Conservation (phyloP, 2,888 invertebrate species). For the Cataglyphis cursor region DNA sequence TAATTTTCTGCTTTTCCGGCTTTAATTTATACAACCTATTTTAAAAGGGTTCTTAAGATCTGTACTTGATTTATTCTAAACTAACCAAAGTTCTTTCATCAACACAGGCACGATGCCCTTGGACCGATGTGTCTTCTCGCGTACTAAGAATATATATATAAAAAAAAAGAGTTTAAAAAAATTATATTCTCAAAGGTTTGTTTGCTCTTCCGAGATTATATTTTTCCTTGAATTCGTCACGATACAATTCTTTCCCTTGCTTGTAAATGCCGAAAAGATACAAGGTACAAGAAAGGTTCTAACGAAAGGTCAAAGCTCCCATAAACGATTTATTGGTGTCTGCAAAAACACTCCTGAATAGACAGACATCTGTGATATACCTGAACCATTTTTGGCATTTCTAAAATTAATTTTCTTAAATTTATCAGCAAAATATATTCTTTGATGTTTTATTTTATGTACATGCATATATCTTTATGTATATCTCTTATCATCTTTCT, state of each 20-base stretch:
- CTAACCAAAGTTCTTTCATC: neutral
- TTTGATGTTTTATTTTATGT: neutral
- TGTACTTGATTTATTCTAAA: constrained; percentile 4
- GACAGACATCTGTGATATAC: constrained; percentile 21
- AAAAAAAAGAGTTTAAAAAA: constrained; percentile 64
- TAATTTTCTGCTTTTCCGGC: neutral
- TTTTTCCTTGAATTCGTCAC: constrained; percentile 81
- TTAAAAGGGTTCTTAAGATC: neutral
- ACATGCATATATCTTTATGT: neutral
- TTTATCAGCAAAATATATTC: constrained; percentile 2
- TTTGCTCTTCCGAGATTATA: constrained; percentile 73
- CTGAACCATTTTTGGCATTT: constrained; percentile 1
- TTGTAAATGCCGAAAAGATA: constrained; percentile 31
- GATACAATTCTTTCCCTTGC: constrained; percentile 66
- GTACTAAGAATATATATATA: constrained; percentile 77
- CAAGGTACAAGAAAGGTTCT: constrained; percentile 9
- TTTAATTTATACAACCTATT: constrained; percentile 5
- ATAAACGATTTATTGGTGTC: constrained; percentile 60
- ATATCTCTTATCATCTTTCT: neutral
- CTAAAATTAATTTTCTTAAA: constrained; percentile 25
- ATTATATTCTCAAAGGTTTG: constrained; percentile 56
- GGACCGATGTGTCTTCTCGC: constrained; percentile 56
- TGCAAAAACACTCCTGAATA: constrained; percentile 43
- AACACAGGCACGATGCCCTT: constrained; percentile 22
- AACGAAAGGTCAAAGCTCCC: constrained; percentile 61